Percentiles rank a stretch among this genome's conserved stretches.
Conservation (phyloP, 2,888 invertebrate species). For the Crematogaster levior region DNA sequence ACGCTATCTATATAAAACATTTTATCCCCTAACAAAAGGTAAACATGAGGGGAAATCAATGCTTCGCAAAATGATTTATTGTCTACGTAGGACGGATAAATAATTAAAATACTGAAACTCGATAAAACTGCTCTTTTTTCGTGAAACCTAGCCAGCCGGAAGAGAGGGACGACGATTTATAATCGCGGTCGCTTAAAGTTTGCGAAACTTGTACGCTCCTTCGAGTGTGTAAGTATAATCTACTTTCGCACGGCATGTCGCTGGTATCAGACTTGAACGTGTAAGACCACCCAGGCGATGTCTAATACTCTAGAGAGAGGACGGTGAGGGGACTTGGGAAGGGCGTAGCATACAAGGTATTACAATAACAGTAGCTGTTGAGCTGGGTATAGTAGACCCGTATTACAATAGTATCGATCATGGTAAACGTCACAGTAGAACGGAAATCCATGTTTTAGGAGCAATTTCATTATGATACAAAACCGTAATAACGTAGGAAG, state of each 20-base stretch:
- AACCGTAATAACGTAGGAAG: not conserved
- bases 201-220: conserved; percentile 48
- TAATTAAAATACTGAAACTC: conserved; percentile 38
- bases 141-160: not conserved
- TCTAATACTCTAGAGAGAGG: conserved; percentile 48
- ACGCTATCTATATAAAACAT: conserved; percentile 3
- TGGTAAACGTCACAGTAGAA: conserved; percentile 58
- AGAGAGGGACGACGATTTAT: conserved; percentile 42
- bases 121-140: conserved; percentile 23
- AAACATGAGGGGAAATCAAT: conserved; percentile 12
- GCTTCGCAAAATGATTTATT: conserved; percentile 1
- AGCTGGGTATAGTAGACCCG: conserved; percentile 49
- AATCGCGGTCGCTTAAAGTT: conserved; percentile 50
- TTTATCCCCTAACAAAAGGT: conserved; percentile 1
- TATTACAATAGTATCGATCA: conserved; percentile 59
- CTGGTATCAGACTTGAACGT: conserved; percentile 53
- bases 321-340: not conserved
- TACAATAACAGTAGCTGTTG: conserved; percentile 67
- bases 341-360: conserved; percentile 58
- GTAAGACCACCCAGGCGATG: conserved; percentile 53
- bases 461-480: conserved; percentile 38
- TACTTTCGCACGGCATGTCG: conserved; percentile 50
- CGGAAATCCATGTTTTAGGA: conserved; percentile 50
- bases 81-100: conserved; percentile 25
- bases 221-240: conserved; percentile 52